phyloP scores from a whole-genome alignment of 1,140 invertebrate genomes.

The Zaprionus inermis region DNA sequence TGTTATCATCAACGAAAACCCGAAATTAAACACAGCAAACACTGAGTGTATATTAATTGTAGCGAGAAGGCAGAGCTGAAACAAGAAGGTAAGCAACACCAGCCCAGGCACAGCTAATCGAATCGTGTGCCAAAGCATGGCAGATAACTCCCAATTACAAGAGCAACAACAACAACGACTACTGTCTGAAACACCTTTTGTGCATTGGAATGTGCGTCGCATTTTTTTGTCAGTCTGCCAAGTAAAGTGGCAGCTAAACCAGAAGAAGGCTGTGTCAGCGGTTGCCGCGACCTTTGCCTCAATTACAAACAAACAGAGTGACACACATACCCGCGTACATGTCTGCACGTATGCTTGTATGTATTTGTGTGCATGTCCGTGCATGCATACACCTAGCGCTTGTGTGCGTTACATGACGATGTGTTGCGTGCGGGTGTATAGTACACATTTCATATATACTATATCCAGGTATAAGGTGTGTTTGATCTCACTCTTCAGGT shows the following conservation, averaged over 20 bases:
- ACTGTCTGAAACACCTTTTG: slow-evolving; percentile 29
- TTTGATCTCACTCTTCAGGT: slow-evolving; percentile 51
- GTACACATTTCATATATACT: slow-evolving; percentile 25
- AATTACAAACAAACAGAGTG: slow-evolving; percentile 73
- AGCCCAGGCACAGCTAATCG: slow-evolving; percentile 37
- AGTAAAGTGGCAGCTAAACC: slow-evolving; percentile 18
- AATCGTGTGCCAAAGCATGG: slow-evolving; percentile 1
- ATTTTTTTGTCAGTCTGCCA: slow-evolving; percentile 22
- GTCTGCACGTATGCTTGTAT: slow-evolving; percentile 19
- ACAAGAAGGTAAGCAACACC: neutral
- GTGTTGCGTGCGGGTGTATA: slow-evolving; percentile 52
- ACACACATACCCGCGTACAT: slow-evolving; percentile 52
- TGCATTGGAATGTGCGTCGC: slow-evolving; percentile 55
- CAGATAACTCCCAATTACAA: slow-evolving; percentile 13
- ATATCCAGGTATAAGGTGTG: slow-evolving; percentile 11
- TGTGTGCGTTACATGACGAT: slow-evolving; percentile 55
- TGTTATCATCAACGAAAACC: slow-evolving; percentile 4
- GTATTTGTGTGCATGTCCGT: slow-evolving; percentile 1
- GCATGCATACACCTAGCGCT: slow-evolving; percentile 7
- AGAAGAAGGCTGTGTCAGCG: slow-evolving; percentile 29
- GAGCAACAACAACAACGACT: neutral
- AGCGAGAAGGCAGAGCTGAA: slow-evolving; percentile 38
- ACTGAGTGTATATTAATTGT: slow-evolving; percentile 24
- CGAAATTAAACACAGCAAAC: slow-evolving; percentile 9
- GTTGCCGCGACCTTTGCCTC: slow-evolving; percentile 76